Conservation (phyloP, 2,888 invertebrate species). For the Pteria penguin region DNA sequence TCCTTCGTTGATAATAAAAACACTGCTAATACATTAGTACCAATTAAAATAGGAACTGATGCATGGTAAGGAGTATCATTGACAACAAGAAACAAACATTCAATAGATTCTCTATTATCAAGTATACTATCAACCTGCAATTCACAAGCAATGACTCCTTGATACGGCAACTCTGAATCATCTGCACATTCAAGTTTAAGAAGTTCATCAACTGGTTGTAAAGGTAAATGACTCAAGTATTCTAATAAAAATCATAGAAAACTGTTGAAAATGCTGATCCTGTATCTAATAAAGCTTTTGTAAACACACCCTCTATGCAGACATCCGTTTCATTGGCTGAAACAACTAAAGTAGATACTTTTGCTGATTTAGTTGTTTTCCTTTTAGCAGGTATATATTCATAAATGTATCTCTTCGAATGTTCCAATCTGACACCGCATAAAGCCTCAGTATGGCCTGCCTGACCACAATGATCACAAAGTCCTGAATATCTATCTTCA, state of each 20-base stretch:
- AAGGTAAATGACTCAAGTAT: no score
- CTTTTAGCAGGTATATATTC: background rate
- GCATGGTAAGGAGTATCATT: no score
- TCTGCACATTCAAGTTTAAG: slow-evolving; percentile 3
- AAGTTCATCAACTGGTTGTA: background rate
- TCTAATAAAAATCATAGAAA: background rate
- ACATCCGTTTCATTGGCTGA: background rate
- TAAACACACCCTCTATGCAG: background rate
- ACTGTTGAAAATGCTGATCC: slow-evolving; percentile 1
- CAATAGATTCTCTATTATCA: background rate
- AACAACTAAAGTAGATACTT: no score
- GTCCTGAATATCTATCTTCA: no score
- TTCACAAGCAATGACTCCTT: background rate
- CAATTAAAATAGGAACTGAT: no score
- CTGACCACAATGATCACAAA: background rate
- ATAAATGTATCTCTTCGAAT: background rate
- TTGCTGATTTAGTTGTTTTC: background rate
- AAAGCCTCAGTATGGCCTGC: background rate
- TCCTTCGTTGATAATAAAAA: no score
- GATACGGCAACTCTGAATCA: no score
- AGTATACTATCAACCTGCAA: background rate
- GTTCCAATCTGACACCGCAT: background rate
- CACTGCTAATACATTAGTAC: slow-evolving; percentile 9
- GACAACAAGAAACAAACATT: no score
- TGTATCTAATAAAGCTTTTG: background rate